Evolutionary conservation across 2,888 invertebrate genomes (phyloP).

Genomic region (Oxycera nigricornis): DNA sequence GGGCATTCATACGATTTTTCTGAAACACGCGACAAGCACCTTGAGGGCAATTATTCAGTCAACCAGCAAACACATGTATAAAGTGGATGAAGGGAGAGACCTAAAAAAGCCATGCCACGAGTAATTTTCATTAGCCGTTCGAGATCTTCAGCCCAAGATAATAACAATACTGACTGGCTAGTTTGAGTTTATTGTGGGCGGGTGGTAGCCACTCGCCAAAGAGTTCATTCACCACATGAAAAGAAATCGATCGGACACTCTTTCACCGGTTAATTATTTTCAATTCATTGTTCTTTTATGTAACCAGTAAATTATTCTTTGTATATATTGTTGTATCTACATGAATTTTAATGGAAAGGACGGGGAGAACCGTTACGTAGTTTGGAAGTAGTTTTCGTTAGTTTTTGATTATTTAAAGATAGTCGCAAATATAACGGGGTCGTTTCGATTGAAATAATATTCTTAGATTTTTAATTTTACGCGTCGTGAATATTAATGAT

Average conservation of each 20-base stretch:
- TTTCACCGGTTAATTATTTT: slow-evolving; percentile 7
- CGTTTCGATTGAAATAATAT: too few species aligned
- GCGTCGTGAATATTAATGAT: too few species aligned
- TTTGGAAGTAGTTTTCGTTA: too few species aligned
- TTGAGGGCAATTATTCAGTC: background rate
- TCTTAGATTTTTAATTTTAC: too few species aligned
- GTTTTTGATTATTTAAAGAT: too few species aligned
- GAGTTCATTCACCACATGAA: slow-evolving; percentile 31
- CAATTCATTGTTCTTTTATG: background rate
- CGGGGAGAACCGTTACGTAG: too few species aligned
- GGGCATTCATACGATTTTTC: slow-evolving; percentile 23
- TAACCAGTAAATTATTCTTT: background rate
- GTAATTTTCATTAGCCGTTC: slow-evolving; percentile 42
- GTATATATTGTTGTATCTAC: background rate
- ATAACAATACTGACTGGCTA: background rate
- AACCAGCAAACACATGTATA: slow-evolving; percentile 2
- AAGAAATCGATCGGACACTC: slow-evolving; percentile 17
- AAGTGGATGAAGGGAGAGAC: slow-evolving; percentile 6
- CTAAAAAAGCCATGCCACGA: background rate
- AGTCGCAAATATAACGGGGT: too few species aligned
- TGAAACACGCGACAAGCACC: slow-evolving; percentile 14
- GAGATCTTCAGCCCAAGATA: slow-evolving; percentile 36
- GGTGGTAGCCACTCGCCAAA: background rate
- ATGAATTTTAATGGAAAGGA: too few species aligned
- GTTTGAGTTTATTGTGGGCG: background rate